Base-by-base conservation (phyloP, 2,888 invertebrate species). In the Trachelus tabidus region DNA sequence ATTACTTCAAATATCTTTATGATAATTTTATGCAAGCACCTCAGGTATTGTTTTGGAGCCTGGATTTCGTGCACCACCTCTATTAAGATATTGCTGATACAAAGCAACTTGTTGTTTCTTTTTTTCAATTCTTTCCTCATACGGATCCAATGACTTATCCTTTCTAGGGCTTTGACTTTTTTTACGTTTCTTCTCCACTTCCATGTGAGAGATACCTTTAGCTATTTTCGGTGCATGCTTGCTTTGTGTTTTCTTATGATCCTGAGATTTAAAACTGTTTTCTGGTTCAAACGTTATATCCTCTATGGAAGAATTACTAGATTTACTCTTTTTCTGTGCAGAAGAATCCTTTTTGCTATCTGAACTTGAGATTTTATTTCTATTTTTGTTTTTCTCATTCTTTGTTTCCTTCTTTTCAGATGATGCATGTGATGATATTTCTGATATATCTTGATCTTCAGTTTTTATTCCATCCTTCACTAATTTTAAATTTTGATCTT, bases 1-100 rank as follows among this genome's bases (percentile, higher is more conserved):
- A 77, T 40, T 34, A 71, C 30, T 37, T 73, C 76, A 73, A 71
- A 68, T 80, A n/a, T 37, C 33, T 56, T 74, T 40, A 75, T 68
- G 40, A 79, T 74, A 31, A 71, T 37, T 73, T 11, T 74, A 23
- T 73, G 40, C 35, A 81, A 75, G 83, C 92, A 96, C 97, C 93
- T 96, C 94, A 4, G 98, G 98, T 78, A 97, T 94, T 90, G 95
- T 94, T 89, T 98, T 98, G 11, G 95, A 92, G 11, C 98, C 98
- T 34, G 96, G 95, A 92, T 97, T 94, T 85, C 95, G 94, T 1
- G 98, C 97, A 23, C 96, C 96, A 78, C 95, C 94, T 85, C 97
- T 94, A 83, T 96, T 94, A 81, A 97, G 93, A 90, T 95, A 98
- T 83, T 94, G 94, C 82, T 96, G 94, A 90, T 97, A 98, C 34